Conservation (phyloP, 2,888 invertebrate genomes). For the Rhagonycha fulva region DNA sequence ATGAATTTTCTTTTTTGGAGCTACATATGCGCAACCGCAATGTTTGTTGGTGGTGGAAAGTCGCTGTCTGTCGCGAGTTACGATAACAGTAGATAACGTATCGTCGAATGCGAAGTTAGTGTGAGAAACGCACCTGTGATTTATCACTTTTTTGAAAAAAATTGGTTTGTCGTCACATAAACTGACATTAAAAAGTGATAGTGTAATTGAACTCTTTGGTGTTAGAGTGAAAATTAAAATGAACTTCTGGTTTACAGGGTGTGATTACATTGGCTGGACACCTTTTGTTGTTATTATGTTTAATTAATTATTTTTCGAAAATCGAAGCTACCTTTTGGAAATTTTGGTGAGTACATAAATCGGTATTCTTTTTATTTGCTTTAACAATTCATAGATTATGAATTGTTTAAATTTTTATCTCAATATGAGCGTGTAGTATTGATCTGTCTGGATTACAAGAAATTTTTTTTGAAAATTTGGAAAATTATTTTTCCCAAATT, state of each 20-base stretch:
- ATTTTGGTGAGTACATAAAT: neutral
- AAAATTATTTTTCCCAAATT: neutral
- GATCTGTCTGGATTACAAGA: neutral
- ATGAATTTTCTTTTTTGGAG: neutral
- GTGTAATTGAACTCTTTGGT: neutral
- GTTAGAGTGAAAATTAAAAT: neutral
- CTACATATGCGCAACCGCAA: slow-evolving; percentile 19
- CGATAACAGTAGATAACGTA: slow-evolving; percentile 2
- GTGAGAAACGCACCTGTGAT: neutral
- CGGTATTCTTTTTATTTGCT: neutral
- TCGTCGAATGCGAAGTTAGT: neutral
- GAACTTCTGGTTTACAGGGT: neutral
- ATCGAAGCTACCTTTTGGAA: neutral
- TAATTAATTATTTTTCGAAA: neutral
- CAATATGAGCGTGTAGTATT: neutral
- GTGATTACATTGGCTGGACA: neutral
- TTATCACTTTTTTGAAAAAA: neutral
- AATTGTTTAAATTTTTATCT: slow-evolving; percentile 2
- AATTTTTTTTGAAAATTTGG: neutral
- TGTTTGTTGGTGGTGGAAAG: slow-evolving; percentile 10
- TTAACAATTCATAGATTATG: neutral
- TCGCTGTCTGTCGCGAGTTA: slow-evolving; percentile 17
- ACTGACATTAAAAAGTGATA: neutral
- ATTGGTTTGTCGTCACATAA: neutral
- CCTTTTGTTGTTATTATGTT: neutral